phyloP scores from a whole-genome alignment of 2,113 vertebrate genomes.

The Plotosus lineatus region DNA sequence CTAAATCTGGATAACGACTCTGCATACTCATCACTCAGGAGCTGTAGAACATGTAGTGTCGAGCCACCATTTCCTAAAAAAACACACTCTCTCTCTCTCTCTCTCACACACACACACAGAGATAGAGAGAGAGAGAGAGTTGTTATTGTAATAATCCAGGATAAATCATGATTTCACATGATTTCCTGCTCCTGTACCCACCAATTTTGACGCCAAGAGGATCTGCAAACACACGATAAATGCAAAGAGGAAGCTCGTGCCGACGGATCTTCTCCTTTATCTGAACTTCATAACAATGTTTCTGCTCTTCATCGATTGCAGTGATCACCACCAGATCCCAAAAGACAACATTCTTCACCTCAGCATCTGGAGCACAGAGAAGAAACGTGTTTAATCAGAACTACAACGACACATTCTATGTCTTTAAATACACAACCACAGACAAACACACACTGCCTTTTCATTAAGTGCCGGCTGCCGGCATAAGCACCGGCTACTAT shows the following conservation, averaged over 20 bases:
- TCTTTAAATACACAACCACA: not conserved
- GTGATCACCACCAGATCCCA: conserved; percentile 88
- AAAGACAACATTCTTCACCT: conserved; percentile 70
- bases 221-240: conserved; percentile 84
- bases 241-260: conserved; percentile 78
- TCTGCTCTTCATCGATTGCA: conserved; percentile 82
- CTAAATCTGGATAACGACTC: conserved; percentile 73
- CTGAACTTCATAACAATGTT: conserved; percentile 79
- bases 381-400: too few relatives aligned
- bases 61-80: conserved; percentile 91
- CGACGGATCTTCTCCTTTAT: conserved; percentile 77
- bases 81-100: not conserved
- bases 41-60: conserved; percentile 79
- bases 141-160: not conserved
- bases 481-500: too few relatives aligned
- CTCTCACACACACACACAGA: conserved; percentile 2
- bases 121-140: not conserved
- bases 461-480: too few relatives aligned
- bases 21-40: conserved; percentile 78
- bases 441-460: not conserved
- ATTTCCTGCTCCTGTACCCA: conserved; percentile 50
- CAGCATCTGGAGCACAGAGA: conserved; percentile 66
- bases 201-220: conserved; percentile 85
- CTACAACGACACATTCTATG: too few relatives aligned
- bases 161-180: not conserved